Evolutionary conservation across 2,113 vertebrate genomes (phyloP).

Genomic region (Empidonax traillii): DNA sequence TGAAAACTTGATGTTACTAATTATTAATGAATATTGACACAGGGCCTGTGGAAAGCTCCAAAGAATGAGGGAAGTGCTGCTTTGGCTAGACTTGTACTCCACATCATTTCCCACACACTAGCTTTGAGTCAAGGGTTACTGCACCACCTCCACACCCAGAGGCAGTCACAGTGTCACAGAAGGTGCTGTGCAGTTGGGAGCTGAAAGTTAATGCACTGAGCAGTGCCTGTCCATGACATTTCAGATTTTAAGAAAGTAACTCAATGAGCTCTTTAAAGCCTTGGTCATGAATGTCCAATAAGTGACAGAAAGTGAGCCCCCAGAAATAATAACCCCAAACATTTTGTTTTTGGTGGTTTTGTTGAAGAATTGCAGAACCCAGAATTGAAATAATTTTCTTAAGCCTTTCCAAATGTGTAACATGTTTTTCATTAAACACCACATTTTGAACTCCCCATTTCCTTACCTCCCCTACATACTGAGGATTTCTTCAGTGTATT

Average conservation of each 20-base stretch:
- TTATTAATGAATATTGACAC: background rate
- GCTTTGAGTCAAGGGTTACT: background rate
- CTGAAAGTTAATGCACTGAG: background rate
- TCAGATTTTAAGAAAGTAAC: background rate
- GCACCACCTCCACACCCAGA: background rate
- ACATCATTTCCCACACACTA: background rate
- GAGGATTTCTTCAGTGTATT: background rate
- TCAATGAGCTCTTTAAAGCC: background rate
- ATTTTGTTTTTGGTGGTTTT: background rate
- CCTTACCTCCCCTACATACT: background rate
- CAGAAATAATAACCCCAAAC: background rate
- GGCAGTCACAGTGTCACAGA: background rate
- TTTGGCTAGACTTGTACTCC: background rate
- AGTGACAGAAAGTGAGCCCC: background rate
- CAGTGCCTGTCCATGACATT: background rate
- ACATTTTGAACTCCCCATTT: background rate
- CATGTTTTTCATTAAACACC: background rate
- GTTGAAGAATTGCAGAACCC: background rate
- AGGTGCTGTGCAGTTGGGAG: background rate
- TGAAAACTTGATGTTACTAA: background rate
- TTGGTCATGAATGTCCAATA: background rate
- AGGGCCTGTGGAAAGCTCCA: background rate
- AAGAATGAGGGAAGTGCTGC: background rate
- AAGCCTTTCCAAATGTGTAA: background rate
- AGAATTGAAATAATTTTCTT: background rate